Conservation (phyloP, 2,888 invertebrate species). For the Pemphredon lugubris region DNA sequence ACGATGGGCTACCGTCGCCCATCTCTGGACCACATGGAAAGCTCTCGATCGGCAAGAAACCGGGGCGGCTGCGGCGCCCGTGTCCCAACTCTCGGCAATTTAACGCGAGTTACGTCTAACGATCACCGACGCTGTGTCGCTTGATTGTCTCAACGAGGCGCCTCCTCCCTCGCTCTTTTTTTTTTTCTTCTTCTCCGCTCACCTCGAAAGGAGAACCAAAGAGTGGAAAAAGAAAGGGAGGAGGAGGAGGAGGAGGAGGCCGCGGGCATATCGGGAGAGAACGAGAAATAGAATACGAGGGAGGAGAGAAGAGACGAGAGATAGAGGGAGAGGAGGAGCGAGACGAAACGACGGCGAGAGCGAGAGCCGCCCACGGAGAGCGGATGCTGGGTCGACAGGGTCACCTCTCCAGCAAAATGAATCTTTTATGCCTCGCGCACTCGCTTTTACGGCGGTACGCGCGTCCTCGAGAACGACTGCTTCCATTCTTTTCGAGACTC, state of each 20-base stretch:
- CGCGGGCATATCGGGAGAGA: conserved; percentile 3
- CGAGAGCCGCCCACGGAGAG: conserved; percentile 65
- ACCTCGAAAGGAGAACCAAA: conserved; percentile 39
- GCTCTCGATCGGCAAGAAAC: too few relatives aligned
- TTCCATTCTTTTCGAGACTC: conserved; percentile 34
- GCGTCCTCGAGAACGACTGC: conserved; percentile 36
- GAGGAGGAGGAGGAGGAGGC: not conserved
- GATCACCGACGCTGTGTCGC: conserved; percentile 52
- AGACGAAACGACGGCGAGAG: conserved; percentile 16
- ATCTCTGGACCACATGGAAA: too few relatives aligned
- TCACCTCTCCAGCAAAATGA: conserved; percentile 67
- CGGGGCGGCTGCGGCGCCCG: too few relatives aligned
- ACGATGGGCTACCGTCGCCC: too few relatives aligned
- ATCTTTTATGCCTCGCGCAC: conserved; percentile 63
- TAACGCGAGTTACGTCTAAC: conserved; percentile 67
- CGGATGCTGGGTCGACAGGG: conserved; percentile 72
- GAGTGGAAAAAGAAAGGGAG: conserved; percentile 40
- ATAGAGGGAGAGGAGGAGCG: not conserved
- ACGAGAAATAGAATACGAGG: conserved; percentile 23
- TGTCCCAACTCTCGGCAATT: conserved; percentile 72
- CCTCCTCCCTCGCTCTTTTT: conserved; percentile 41
- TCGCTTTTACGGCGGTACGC: conserved; percentile 49
- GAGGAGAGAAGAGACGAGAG: conserved; percentile 20
- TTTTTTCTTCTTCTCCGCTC: conserved; percentile 33
- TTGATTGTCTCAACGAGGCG: conserved; percentile 68